phyloP scores from a whole-genome alignment of 2,797 vertebrate genomes.

The Sebastes glaucus region DNA sequence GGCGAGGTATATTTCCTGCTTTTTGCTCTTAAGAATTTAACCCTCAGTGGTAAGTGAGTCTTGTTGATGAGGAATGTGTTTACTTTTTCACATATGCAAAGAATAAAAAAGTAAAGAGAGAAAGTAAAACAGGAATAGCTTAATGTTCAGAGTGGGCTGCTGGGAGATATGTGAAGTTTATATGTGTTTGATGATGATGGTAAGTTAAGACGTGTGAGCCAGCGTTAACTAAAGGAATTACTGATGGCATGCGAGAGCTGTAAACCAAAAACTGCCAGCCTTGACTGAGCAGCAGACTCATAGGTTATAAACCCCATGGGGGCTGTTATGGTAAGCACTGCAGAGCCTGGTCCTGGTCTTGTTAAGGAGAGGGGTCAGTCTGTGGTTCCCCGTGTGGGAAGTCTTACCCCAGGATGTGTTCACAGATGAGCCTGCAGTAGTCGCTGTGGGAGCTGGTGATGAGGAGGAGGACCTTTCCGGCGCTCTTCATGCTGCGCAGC shows the following conservation, averaged over 20 bases:
- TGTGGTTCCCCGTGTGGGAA: background rate
- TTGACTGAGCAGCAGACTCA: background rate
- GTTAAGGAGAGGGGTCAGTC: background rate
- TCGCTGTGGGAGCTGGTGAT: constrained; percentile 97
- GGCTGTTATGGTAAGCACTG: background rate
- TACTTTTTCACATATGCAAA: background rate
- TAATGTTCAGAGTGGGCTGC: background rate
- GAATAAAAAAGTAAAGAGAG: background rate
- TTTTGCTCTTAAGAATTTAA: background rate
- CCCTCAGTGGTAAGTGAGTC: background rate
- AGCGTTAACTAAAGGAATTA: background rate
- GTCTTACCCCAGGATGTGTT: constrained; percentile 91
- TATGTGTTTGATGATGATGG: constrained; percentile 6
- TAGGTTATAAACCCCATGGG: constrained; percentile 13
- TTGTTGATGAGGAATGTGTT: background rate
- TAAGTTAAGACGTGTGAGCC: background rate
- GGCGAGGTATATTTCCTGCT: background rate
- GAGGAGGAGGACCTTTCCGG: constrained; percentile 90
- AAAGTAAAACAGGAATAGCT: background rate
- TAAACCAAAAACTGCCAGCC: background rate
- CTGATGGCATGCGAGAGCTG: constrained; percentile 8
- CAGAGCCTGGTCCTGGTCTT: background rate
- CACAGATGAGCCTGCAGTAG: constrained; percentile 93
- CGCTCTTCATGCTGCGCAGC: constrained; percentile 89
- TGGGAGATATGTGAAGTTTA: background rate